Evolutionary conservation across 2,797 vertebrate species (phyloP).

Genomic region (Lateolabrax maculatus): DNA sequence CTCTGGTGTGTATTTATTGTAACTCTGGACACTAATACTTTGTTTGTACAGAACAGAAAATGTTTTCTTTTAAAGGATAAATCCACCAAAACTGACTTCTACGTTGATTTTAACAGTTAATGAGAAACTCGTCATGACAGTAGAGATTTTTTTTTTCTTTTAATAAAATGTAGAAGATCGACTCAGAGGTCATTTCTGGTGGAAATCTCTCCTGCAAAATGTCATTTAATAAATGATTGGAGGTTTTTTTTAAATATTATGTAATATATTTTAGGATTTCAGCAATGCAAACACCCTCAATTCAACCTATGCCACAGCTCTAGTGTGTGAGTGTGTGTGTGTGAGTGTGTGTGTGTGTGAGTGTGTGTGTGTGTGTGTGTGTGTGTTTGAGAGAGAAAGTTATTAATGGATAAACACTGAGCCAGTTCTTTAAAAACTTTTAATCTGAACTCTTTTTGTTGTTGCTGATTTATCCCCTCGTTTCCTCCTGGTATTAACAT

Average conservation of each 20-base stretch:
- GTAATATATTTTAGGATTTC: slow-evolving; percentile 48
- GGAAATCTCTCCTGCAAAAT: slow-evolving; percentile 69
- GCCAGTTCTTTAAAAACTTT: neutral
- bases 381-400: too few species aligned
- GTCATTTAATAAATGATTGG: slow-evolving; percentile 74
- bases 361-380: slow-evolving; percentile 15
- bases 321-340: slow-evolving; percentile 5
- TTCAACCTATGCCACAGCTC: neutral
- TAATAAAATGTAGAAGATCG: too few species aligned
- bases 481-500: neutral
- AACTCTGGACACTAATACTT: slow-evolving; percentile 89
- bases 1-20: slow-evolving; percentile 91
- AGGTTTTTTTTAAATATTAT: neutral
- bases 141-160: too few species aligned
- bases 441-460: neutral
- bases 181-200: neutral
- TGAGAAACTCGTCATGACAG: neutral
- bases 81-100: slow-evolving; percentile 3
- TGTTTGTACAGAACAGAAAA: slow-evolving; percentile 90
- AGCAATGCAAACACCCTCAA: slow-evolving; percentile 16
- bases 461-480: neutral
- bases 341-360: slow-evolving; percentile 1
- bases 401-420: slow-evolving; percentile 1
- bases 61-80: slow-evolving; percentile 80
- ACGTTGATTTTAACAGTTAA: neutral